phyloP scores from a whole-genome alignment of 1,140 invertebrate genomes.

The Spodoptera frugiperda region DNA sequence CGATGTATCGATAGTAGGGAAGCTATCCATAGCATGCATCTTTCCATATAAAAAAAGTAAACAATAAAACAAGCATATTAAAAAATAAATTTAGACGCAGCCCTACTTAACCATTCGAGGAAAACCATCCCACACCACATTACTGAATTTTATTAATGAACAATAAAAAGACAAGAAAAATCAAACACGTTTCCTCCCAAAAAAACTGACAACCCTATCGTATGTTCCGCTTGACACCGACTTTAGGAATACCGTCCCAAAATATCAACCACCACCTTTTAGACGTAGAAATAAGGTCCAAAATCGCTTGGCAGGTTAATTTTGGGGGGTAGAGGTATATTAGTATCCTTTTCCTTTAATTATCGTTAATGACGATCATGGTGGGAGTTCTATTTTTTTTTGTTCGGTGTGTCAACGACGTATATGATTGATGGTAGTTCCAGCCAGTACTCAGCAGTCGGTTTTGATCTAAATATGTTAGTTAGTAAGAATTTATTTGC shows the following conservation, averaged over 20 bases:
- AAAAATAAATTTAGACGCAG: too few relatives aligned
- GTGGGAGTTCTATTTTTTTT: slow-evolving; percentile 61
- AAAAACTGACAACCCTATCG: slow-evolving; percentile 15
- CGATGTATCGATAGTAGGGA: too few relatives aligned
- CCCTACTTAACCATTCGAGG: neutral
- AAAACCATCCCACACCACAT: neutral
- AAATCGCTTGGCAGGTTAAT: slow-evolving; percentile 18
- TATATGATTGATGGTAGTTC: slow-evolving; percentile 60
- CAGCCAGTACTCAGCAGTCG: slow-evolving; percentile 34
- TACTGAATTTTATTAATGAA: too few relatives aligned
- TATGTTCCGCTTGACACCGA: neutral
- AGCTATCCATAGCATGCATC: too few relatives aligned
- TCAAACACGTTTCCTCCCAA: neutral
- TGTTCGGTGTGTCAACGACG: slow-evolving; percentile 59
- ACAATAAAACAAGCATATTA: too few relatives aligned
- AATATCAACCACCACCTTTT: slow-evolving; percentile 1
- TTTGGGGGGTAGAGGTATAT: slow-evolving; percentile 44
- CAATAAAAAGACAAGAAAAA: neutral
- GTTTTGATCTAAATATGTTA: slow-evolving; percentile 46
- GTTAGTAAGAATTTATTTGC: slow-evolving; percentile 9
- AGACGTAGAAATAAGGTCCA: slow-evolving; percentile 43
- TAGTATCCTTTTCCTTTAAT: slow-evolving; percentile 66
- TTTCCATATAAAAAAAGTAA: too few relatives aligned
- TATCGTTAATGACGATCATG: slow-evolving; percentile 73
- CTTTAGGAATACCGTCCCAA: neutral